Percentiles rank a stretch among this genome's conserved stretches.
phyloP scores from a whole-genome alignment of 2,797 vertebrate genomes.

The Malacoraja senta region DNA sequence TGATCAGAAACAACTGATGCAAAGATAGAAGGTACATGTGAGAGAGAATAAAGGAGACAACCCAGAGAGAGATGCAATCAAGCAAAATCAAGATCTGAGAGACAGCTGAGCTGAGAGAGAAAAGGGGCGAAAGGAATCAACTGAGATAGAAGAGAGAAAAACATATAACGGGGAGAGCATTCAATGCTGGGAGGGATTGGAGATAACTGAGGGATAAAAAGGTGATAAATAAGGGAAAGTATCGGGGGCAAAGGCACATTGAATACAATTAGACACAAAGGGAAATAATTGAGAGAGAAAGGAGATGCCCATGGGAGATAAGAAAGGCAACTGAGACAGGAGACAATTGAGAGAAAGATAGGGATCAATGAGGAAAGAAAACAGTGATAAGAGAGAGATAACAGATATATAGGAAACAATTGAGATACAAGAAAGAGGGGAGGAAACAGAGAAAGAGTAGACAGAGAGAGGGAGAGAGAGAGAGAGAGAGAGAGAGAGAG shows the following conservation, averaged over 20 bases:
- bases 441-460: no score
- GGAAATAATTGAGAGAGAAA: background rate
- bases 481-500: no score
- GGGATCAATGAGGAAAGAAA: background rate
- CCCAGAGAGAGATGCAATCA: background rate
- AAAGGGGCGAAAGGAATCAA: background rate
- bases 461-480: no score
- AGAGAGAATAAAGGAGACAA: background rate
- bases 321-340: background rate
- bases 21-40: background rate
- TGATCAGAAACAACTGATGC: background rate
- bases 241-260: background rate
- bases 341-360: background rate
- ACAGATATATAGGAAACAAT: no score
- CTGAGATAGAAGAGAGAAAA: background rate
- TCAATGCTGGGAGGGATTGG: no score
- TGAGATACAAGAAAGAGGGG: background rate
- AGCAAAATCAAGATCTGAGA: background rate
- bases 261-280: no score
- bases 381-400: background rate
- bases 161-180: background rate
- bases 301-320: background rate
- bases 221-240: background rate
- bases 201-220: background rate
- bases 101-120: background rate